Evolutionary conservation across 1,140 invertebrate genomes (phyloP).

Genomic region (Heliothis virescens): DNA sequence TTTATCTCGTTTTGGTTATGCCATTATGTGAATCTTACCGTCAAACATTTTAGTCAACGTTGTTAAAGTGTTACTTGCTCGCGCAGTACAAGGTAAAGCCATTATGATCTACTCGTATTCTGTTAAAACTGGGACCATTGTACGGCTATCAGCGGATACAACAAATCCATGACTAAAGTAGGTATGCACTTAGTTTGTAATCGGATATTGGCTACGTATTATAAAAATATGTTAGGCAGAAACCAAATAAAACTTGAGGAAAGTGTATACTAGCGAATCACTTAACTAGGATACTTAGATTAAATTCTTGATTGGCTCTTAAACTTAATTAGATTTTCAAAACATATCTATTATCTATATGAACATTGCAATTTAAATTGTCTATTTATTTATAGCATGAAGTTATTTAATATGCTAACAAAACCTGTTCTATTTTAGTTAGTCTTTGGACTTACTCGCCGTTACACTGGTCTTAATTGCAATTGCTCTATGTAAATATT

Average conservation of each 20-base stretch:
- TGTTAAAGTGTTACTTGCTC: slow-evolving; percentile 65
- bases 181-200: slow-evolving; percentile 36
- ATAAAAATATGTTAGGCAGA: slow-evolving; percentile 8
- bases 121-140: slow-evolving; percentile 78
- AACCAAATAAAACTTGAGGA: background rate
- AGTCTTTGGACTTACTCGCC: slow-evolving; percentile 13
- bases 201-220: background rate
- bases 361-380: background rate
- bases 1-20: slow-evolving; percentile 55
- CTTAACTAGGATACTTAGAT: slow-evolving; percentile 35
- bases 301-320: slow-evolving; percentile 31
- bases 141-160: slow-evolving; percentile 64
- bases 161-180: slow-evolving; percentile 64
- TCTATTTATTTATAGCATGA: background rate
- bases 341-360: slow-evolving; percentile 2
- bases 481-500: slow-evolving; percentile 17
- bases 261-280: slow-evolving; percentile 16
- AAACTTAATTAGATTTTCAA: slow-evolving; percentile 9
- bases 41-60: slow-evolving; percentile 56
- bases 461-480: background rate
- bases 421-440: slow-evolving; percentile 21
- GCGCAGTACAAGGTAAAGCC: slow-evolving; percentile 77
- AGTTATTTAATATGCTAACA: background rate
- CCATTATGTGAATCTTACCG: slow-evolving; percentile 66
- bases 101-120: slow-evolving; percentile 75